Percentiles rank a stretch among this genome's conserved stretches.
Conservation (phyloP, 2,888 invertebrate species). For the Isotomurus palustris region DNA sequence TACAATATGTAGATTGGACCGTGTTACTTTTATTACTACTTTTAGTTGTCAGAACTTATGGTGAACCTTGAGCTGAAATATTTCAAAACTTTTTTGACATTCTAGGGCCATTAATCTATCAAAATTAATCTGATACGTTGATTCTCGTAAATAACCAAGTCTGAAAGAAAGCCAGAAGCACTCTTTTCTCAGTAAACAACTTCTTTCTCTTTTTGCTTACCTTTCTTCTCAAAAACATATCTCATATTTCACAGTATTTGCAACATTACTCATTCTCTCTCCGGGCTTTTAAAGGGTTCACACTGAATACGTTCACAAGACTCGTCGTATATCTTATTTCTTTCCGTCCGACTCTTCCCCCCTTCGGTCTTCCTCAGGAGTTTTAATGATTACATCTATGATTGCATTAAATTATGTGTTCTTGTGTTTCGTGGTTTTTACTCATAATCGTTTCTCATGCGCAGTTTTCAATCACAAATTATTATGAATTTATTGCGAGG, state of each 20-base stretch:
- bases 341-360: no score
- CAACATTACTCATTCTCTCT: slow-evolving; percentile 1
- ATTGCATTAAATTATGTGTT: no score
- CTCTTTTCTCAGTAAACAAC: background rate
- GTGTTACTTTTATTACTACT: no score
- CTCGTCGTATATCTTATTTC: no score
- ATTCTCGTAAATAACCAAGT: slow-evolving; percentile 40
- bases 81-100: slow-evolving; percentile 42
- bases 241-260: slow-evolving; percentile 8
- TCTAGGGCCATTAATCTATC: slow-evolving; percentile 46
- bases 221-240: slow-evolving; percentile 24
- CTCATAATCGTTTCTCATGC: no score
- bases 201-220: slow-evolving; percentile 24
- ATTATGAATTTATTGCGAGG: no score
- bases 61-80: slow-evolving; percentile 17
- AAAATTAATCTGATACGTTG: slow-evolving; percentile 47
- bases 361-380: no score
- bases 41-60: slow-evolving; percentile 1
- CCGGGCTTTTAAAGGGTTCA: background rate
- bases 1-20: no score
- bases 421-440: no score
- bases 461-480: no score
- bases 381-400: no score
- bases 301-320: no score
- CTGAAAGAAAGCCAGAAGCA: slow-evolving; percentile 6